Evolutionary conservation across 2,113 vertebrate species (phyloP), one percentile per base, ranked within the genome.

Genomic region (Montifringilla adamsi): DNA sequence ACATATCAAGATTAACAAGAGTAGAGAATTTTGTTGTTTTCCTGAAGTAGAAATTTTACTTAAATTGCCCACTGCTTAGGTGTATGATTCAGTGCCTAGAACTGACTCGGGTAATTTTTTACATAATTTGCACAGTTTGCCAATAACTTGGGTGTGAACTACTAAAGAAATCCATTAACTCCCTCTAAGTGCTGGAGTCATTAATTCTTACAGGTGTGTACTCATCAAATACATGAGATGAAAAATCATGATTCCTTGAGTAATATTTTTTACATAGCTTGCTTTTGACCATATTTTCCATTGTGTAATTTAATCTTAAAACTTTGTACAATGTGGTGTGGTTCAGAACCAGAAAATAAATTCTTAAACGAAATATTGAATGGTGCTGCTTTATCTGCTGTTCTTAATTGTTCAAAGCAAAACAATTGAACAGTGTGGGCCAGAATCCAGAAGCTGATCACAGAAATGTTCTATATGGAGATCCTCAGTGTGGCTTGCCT

Each of bases 131-230:
- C 66, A 64, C 20, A n/a, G 59, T 90, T 95, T 87, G 66, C 35
- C 81, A 85, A 15, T 80, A 93, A 72, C 15, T 80, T 90, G 63
- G 55, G 78, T 79, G 87, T 93, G 84, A 97, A 60, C 46, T 73
- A 26, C 43, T 83, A 46, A 96, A 87, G 58, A 87, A 89, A 91
- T 53, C 30, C 33, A 68, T 64, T 93, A 16, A 66, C 43, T 72
- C 35, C 18, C 26, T 27, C 5, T 64, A 43, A 33, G 5, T 79
- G 15, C 16, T 75, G 27, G 26, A 83, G 43, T 59, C 21, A 37
- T 76, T 82, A 77, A 76, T 77, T 56, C 35, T 83, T 33, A 47
- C 0, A 1, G 22, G 21, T 75, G 68, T 78, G 44, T 75, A 53
- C 44, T 64, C 21, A 75, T 84, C 44, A 84, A 68, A 91, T 49